Evolutionary conservation across 2,797 vertebrate genomes (phyloP), one percentile per base, ranked within the genome.

Genomic region (Pseudochromis fuscus): DNA sequence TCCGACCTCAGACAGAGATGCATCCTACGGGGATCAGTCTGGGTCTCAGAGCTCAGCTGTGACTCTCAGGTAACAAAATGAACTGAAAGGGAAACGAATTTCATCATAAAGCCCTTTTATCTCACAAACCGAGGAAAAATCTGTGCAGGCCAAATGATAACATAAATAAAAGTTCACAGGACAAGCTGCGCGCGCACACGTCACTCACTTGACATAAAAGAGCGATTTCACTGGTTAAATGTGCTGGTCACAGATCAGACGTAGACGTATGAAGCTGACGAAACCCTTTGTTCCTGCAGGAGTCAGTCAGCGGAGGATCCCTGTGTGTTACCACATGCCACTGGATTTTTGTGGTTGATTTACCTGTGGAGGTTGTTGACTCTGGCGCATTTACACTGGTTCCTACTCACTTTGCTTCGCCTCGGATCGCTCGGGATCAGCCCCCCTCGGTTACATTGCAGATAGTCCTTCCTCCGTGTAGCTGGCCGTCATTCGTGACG

Each of bases 91-190:
- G 25, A 45, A 42, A 57, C 48, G 31, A 40, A n/a, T 40, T 75
- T 71, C 45, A 37, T 68, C 44, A 27, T 3, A 8, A 37, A 61
- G n/a, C 12, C 15, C 13, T 42, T 75, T 75, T 46, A 72, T 70
- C 27, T 44, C 35, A 7, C n/a, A 19, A 48, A 31, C 71, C 38
- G 44, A 42, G 52, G 44, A 27, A 57, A 28, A 21, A 9, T 37
- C n/a, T 23, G 16, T 13, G 13, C 19, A 31, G 42, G 23, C 33
- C 42, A 5, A 7, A 49, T 67, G 62, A 72, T 35, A 19, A 60
- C 16, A 38, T 21, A 31, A 56, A 57, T 46, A 45, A 50, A 60
- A n/a, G 27, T 35, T 60, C 13, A 24, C 19, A 15, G 13, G 21
- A 38, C 38, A 53, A 27, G 21, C 31, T 40, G 38, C 46, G 27